Evolutionary conservation across 2,888 invertebrate species (phyloP).

Genomic region (Lamellibrachia columna): DNA sequence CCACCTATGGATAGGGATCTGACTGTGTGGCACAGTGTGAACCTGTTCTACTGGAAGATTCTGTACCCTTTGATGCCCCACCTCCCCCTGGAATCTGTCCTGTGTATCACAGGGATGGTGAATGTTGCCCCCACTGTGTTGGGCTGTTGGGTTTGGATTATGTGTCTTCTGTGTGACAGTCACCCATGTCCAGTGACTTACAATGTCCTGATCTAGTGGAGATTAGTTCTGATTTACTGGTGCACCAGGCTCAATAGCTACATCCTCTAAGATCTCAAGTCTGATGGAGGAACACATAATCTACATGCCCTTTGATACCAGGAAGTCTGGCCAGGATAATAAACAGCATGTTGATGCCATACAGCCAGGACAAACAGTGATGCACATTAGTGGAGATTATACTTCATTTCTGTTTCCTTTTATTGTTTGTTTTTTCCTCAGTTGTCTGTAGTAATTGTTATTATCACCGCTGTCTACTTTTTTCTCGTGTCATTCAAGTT

Average conservation of each 20-base stretch:
- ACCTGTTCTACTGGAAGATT: too few species aligned
- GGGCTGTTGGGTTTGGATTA: background rate
- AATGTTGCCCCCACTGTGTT: background rate
- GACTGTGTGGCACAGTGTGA: too few species aligned
- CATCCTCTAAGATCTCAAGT: background rate
- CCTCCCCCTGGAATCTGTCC: too few species aligned
- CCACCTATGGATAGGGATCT: too few species aligned
- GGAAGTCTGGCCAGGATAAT: background rate
- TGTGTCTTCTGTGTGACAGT: background rate
- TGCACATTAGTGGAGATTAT: background rate
- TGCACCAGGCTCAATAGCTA: background rate
- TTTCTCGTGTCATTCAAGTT: background rate
- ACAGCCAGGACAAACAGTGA: background rate
- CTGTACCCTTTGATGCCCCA: too few species aligned
- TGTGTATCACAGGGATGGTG: too few species aligned
- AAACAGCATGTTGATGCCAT: background rate
- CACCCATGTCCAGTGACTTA: background rate
- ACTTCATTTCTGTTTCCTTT: background rate
- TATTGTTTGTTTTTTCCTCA: background rate
- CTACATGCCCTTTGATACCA: background rate
- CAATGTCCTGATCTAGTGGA: background rate
- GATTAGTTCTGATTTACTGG: background rate
- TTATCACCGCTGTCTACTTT: background rate
- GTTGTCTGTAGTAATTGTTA: background rate
- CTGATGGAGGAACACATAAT: background rate